Evolutionary conservation across 2,888 invertebrate species (phyloP).

Genomic region (Catonia carolina): DNA sequence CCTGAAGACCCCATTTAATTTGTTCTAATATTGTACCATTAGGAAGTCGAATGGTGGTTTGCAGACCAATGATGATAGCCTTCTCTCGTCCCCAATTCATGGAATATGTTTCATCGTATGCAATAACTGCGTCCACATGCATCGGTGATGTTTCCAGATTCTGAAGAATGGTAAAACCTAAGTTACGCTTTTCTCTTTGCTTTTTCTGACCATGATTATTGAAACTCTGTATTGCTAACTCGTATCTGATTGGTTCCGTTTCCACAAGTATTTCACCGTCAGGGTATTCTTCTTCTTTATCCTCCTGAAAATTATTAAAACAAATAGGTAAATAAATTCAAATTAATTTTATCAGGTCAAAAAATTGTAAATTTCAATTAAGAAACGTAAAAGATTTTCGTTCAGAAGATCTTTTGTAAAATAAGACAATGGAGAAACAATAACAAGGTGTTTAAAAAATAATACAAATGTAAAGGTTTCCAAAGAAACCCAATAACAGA

Average conservation of each 20-base stretch:
- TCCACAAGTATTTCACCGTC: slow-evolving; percentile 73
- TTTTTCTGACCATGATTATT: slow-evolving; percentile 50
- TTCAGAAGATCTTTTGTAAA: no score
- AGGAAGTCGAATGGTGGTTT: slow-evolving; percentile 54
- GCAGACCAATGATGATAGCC: slow-evolving; percentile 63
- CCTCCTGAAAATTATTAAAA: slow-evolving; percentile 39
- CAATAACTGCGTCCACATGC: slow-evolving; percentile 61
- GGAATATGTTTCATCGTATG: slow-evolving; percentile 61
- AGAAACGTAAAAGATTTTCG: no score
- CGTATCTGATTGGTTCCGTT: slow-evolving; percentile 70
- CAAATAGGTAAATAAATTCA: no score
- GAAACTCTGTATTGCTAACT: slow-evolving; percentile 59
- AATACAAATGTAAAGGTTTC: no score
- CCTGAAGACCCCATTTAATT: slow-evolving; percentile 61
- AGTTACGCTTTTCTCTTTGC: slow-evolving; percentile 48
- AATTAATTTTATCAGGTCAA: no score
- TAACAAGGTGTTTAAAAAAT: no score
- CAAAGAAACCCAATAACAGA: no score
- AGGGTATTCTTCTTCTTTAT: slow-evolving; percentile 51
- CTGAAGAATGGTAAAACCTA: slow-evolving; percentile 46
- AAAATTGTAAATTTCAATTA: no score
- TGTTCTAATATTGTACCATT: slow-evolving; percentile 53
- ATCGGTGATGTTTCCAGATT: slow-evolving; percentile 51
- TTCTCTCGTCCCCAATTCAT: slow-evolving; percentile 74
- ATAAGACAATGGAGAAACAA: no score